Conservation (phyloP, 37 sponge, comb jelly and placozoan genomes). For the Geodia barretti region DNA sequence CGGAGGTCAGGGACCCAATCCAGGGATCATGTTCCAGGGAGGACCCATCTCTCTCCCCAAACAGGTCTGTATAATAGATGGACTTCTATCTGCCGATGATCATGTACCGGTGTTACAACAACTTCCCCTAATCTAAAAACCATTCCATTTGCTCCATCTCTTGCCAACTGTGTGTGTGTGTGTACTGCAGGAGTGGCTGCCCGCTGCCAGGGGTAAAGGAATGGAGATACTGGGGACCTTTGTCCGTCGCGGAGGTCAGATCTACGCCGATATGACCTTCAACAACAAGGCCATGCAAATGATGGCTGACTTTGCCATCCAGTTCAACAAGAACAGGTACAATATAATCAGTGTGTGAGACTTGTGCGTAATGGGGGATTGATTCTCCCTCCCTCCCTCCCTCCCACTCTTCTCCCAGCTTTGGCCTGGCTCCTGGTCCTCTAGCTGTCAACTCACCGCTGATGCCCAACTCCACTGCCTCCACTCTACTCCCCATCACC, state of each 20-base stretch:
- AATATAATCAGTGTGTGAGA: not conserved
- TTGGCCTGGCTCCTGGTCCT: constrained; percentile 84
- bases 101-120: not conserved
- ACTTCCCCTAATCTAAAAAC: not conserved
- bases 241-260: constrained; percentile 69
- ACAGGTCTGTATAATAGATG: not conserved
- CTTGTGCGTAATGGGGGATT: not conserved
- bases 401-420: constrained; percentile 62
- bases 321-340: constrained; percentile 98
- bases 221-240: constrained; percentile 85
- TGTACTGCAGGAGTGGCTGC: constrained; percentile 69
- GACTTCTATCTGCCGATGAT: too few species aligned
- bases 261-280: constrained; percentile 88
- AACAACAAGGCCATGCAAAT: constrained; percentile 82
- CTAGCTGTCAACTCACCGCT: constrained; percentile 75
- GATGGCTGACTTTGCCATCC: constrained; percentile 93
- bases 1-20: not conserved
- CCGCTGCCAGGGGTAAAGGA: constrained; percentile 83
- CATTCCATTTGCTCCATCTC: not conserved
- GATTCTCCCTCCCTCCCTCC: not conserved
- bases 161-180: too few species aligned
- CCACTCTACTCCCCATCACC: constrained; percentile 68
- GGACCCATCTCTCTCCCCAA: not conserved
- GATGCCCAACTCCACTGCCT: constrained; percentile 58
- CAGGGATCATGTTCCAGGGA: not conserved